Evolutionary conservation across 2,797 vertebrate genomes (phyloP), one percentile per base, ranked within the genome.

Genomic region (Tamandua tetradactyla): DNA sequence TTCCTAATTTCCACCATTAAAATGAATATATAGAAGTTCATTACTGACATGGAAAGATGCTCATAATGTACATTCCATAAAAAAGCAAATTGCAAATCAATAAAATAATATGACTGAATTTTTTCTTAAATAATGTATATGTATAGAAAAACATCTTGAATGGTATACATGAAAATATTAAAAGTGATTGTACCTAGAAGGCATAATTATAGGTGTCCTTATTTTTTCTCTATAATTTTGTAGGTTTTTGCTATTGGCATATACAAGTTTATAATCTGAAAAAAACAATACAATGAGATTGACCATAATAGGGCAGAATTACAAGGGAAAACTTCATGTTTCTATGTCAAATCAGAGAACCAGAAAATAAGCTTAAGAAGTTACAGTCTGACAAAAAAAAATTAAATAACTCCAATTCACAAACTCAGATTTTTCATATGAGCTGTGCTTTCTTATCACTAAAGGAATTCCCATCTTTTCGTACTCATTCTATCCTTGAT

Each of bases 131-230:
- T n/a, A 37, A 44, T 55, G 59, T 44, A 14, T 35, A 81, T 23
- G 23, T 44, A 62, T 14, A 61, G 66, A 59, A 90, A 95, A 89
- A 6, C n/a, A 64, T 71, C 44, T 55, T 89, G 35, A 93, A 80
- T 82, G 35, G 71, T 87, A 75, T 40, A 71, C 25, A 94, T 2
- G 14, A 88, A 90, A 82, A 90, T 88, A 93, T 44, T 80, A 32
- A 52, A 82, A 91, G 66, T 76, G 2, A 74, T 57, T 87, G 17
- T 88, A 11, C 79, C 35, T 74, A 6, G 30, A 85, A 68, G 37
- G 22, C 10, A 1, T 85, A 89, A 74, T 66, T 81, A 88, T 27
- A 15, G 10, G 52, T 79, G 25, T 55, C 2, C 32, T 74, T 68
- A 89, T 62, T 71, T 92, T 88, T 3, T 80, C 22, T 87, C 47